These are phyloP conservation scores for Volucella inflata DNA, from an alignment of 2,888 invertebrate species.

Conservation along the genomic window DNA sequence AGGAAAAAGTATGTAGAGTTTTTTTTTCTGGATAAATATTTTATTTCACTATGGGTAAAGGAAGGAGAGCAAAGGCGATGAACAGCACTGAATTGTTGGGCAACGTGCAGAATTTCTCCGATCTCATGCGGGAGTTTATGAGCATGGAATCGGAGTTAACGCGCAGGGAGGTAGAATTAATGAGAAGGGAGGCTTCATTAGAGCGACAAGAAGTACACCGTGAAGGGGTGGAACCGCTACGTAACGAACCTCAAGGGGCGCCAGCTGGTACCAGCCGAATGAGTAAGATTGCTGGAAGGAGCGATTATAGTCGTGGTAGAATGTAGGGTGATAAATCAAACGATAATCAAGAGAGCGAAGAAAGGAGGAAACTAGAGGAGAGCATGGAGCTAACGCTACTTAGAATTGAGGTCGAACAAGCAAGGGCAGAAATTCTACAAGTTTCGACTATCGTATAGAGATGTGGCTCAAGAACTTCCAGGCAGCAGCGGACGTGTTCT, in stretches of 20 bases:
- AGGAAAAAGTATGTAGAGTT: too few species aligned
- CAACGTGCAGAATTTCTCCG: too few species aligned
- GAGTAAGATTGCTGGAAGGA: not conserved
- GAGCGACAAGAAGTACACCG: too few species aligned
- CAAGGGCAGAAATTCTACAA: not conserved
- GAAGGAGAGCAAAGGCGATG: too few species aligned
- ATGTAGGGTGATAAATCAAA: not conserved
- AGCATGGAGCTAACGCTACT: not conserved
- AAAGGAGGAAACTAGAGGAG: too few species aligned
- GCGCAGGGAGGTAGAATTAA: not conserved
- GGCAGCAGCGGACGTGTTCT: too few species aligned
- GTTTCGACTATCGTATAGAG: not conserved
- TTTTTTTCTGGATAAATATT: too few species aligned
- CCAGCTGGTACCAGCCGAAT: not conserved
- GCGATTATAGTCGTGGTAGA: not conserved
- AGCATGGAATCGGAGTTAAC: constrained; percentile 1
- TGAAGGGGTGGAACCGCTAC: too few species aligned
- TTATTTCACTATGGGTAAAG: too few species aligned
- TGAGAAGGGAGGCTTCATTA: not conserved
- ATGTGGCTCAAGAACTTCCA: not conserved
- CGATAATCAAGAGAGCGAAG: not conserved
- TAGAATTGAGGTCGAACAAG: not conserved
- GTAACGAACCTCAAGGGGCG: too few species aligned
- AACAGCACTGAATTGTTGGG: too few species aligned
- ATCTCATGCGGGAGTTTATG: not conserved